These are phyloP conservation scores for Poecile montanus DNA, from an alignment of 2,797 vertebrate species.

Conservation along the genomic window DNA sequence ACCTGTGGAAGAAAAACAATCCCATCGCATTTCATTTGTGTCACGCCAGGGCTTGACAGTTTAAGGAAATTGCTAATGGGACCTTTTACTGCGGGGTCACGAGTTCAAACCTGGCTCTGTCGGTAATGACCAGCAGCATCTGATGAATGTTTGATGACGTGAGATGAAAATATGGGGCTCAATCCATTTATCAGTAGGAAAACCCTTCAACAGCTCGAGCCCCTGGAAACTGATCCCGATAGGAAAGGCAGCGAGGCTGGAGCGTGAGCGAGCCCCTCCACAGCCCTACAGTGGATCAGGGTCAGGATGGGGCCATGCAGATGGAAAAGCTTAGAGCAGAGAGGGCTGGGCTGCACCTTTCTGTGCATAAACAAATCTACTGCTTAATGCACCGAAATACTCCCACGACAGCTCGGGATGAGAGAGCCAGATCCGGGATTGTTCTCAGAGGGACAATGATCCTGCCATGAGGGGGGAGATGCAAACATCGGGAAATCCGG, in stretches of 20 bases:
- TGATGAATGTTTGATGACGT: constrained; percentile 66
- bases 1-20: neutral
- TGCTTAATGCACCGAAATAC: neutral
- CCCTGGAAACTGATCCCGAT: neutral
- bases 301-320: constrained; percentile 35
- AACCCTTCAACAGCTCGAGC: constrained; percentile 46
- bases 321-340: constrained; percentile 34
- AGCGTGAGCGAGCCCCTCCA: neutral
- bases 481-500: constrained; percentile 15
- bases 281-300: neutral
- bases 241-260: neutral
- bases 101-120: constrained; percentile 54
- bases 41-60: constrained; percentile 18
- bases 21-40: neutral
- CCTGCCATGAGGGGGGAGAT: neutral
- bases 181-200: constrained; percentile 53
- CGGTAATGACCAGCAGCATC: constrained; percentile 52
- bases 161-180: constrained; percentile 62
- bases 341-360: neutral
- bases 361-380: constrained; percentile 8
- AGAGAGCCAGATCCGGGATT: neutral
- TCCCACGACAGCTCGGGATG: neutral
- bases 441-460: constrained; percentile 37
- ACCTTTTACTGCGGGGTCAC: constrained; percentile 65
- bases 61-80: constrained; percentile 67